Base-by-base conservation (phyloP, 2,888 invertebrate genomes). In the Tinea semifulvella region DNA sequence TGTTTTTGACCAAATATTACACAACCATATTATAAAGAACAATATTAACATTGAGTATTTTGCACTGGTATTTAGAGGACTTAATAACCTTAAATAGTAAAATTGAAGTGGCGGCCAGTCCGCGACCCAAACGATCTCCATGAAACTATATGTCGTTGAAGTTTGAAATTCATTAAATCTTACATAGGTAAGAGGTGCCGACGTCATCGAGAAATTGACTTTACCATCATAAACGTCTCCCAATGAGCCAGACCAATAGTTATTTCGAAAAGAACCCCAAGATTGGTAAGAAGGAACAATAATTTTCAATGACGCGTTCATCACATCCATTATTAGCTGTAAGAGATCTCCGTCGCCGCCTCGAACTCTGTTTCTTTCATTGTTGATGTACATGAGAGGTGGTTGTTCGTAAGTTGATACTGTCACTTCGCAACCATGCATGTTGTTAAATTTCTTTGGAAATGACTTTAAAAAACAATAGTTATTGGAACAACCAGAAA, bases 71-170 rank as follows among this genome's bases (percentile, higher is more conserved):
- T 58, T 56, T 38, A 68, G 54, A 6, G 73, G 72, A 42, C 56
- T 52, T 42, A 72, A 49, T 50, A 72, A 58, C 55, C 67, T 69
- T 50, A 61, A 59, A 63, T 65, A 72, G 1, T 62, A 49, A 8
- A 65, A 56, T 42, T 56, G 60, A 27, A 56, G 50, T 2, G 48
- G 18, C 7, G 67, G 65, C 19, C 63, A 45, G 47, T 54, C 54
- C 8, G 66, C 56, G 4, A 57, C 60, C 72, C 69, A 72, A 2
- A 70, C 65, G 25, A 68, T 60, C 47, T 68, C 64, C 56, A 67
- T 62, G 4, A 62, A 60, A 42, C 61, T 58, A 50, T 71, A 72
- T 11, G 63, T 10, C 16, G 10, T 10, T 3, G 42, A 42, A 10
- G 14, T 14, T 7, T 22, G 14, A 22, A 42, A 42, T 11, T 42